Evolutionary conservation across 1,140 invertebrate genomes (phyloP), one percentile per base, ranked within the genome.

Genomic region (Arctopsyche grandis): DNA sequence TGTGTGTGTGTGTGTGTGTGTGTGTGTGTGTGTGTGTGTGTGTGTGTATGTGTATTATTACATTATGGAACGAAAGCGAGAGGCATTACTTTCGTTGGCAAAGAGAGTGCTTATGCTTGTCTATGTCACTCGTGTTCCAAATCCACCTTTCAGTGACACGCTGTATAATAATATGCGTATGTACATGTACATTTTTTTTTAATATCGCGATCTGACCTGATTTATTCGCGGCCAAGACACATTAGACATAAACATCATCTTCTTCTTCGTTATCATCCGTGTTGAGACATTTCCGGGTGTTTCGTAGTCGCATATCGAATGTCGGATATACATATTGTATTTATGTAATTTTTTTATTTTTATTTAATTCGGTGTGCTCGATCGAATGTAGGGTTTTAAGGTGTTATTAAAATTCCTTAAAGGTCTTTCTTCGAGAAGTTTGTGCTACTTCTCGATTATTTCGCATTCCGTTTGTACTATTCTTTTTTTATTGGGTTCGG

Each of bases 381-480:
- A 38, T 38, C 29, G 29, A 4, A 4, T 7, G 29, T 4, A 7
- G 29, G 7, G 29, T 7, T 38, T 38, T 38, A 38, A 1, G 29
- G 29, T 38, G 1, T 1, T 38, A 38, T 38, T 38, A 38, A 1
- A 38, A 38, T 38, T 38, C 29, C 29, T 38, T 38, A 7, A 38
- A 38, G 29, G 48, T 52, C 44, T 46, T 46, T 46, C 5, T 46
- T 46, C 44, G 44, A 12, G 48, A 52, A 10, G 16, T 5, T 52
- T 52, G 3, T 10, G 10, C 48, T 52, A 26, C 5, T 10, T 14
- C 22, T 66, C 63, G 21, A 66, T 66, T 9, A 26, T 66, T 9
- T 66, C 9, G 63, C 63, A 66, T 66, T 66, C 63, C 24, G 24
- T 66, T 66, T 66, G 63, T 22, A 66, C 26, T 66, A 21, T 26